Evolutionary conservation across 2,888 invertebrate genomes (phyloP).

Genomic region (Siphonodentalium dalli): DNA sequence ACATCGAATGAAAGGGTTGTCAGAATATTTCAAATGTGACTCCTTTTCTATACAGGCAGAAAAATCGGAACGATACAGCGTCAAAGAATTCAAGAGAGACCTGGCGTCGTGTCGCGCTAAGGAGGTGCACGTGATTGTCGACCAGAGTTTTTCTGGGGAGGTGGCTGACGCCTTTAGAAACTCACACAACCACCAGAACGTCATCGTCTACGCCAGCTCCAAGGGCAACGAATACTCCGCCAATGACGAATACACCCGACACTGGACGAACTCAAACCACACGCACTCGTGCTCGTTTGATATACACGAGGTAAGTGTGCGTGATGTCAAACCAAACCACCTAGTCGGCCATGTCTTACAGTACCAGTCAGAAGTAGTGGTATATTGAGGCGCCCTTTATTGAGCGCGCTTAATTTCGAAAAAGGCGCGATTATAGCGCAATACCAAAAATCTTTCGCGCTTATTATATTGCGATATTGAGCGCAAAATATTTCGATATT

Average conservation of each 20-base stretch:
- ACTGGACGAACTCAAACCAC: conserved; percentile 60
- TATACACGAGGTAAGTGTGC: conserved; percentile 56
- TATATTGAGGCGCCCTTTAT: neutral
- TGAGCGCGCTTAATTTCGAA: no score
- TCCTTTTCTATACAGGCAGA: conserved; percentile 63
- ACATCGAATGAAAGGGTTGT: no score
- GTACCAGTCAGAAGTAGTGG: no score
- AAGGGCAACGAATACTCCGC: conserved; percentile 60
- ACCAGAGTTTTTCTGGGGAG: conserved; percentile 67
- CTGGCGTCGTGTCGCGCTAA: conserved; percentile 66
- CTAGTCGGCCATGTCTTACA: no score
- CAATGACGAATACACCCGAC: conserved; percentile 60
- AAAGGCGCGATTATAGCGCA: no score
- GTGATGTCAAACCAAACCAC: neutral
- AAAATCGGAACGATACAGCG: conserved; percentile 66
- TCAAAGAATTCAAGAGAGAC: conserved; percentile 67
- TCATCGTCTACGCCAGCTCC: conserved; percentile 62
- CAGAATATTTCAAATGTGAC: no score
- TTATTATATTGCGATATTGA: no score
- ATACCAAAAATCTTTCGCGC: no score
- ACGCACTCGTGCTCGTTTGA: conserved; percentile 57
- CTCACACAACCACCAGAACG: conserved; percentile 58
- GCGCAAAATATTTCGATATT: no score
- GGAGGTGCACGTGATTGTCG: conserved; percentile 66
- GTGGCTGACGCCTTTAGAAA: conserved; percentile 57